Percentiles rank a stretch among this genome's conserved stretches.
phyloP scores from a whole-genome alignment of 2,888 invertebrate genomes.

The Archips xylosteana region DNA sequence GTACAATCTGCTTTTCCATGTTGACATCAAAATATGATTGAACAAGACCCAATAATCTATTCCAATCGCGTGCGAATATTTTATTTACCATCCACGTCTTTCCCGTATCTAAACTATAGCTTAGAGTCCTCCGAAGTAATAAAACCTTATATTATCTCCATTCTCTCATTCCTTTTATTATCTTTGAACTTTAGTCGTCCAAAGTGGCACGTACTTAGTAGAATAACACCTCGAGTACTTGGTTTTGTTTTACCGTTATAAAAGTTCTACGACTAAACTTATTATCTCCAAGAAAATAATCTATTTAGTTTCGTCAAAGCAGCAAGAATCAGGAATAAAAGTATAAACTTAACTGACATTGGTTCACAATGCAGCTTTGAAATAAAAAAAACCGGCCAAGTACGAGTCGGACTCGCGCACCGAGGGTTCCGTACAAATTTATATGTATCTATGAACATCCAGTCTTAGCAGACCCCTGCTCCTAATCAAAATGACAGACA shows the following conservation, averaged over 20 bases:
- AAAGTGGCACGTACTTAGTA: neutral
- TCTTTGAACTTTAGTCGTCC: neutral
- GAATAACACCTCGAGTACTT: neutral
- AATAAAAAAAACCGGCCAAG: no score
- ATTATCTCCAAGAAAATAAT: no score
- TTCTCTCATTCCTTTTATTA: no score
- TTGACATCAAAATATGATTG: neutral
- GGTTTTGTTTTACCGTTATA: neutral
- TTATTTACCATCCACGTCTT: neutral
- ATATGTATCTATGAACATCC: no score
- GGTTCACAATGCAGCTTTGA: no score
- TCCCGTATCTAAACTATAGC: neutral
- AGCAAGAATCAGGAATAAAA: no score
- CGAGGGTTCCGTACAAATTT: no score
- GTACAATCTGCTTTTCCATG: neutral
- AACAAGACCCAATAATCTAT: neutral
- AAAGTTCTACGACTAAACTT: neutral
- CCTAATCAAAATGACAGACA: no score
- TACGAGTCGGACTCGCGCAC: no score
- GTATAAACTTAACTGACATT: no score
- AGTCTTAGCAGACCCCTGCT: no score
- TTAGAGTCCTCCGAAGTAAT: neutral
- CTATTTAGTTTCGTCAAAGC: no score
- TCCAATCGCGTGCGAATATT: slow-evolving; percentile 4
- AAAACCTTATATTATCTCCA: neutral